Evolutionary conservation across 2,888 invertebrate genomes (phyloP), one percentile per base, ranked within the genome.

Genomic region (Luperina testacea): DNA sequence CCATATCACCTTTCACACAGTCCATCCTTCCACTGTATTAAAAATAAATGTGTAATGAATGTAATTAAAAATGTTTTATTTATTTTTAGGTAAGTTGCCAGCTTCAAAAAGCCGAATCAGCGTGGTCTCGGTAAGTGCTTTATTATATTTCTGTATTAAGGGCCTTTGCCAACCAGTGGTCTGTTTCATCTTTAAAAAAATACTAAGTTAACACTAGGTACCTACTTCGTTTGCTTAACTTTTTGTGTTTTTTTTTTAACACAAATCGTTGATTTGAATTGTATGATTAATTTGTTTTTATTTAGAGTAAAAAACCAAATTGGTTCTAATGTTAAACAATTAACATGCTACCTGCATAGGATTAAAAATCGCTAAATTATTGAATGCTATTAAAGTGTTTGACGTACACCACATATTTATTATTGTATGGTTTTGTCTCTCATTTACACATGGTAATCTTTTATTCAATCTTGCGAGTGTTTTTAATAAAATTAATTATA

Each of bases 11-110:
- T 3, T 32, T 63, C 17, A 17, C 63, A 3, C 8, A 32, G 17
- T 3, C 27, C 32, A 63, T 63, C 63, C 7, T 8, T 32, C 27
- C 0, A 32, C 8, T 63, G 32, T n/a, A n/a, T 32, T 32, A 2
- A 61, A 7, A 61, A 15, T 61, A 7, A 27, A 61, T 61, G 27
- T 15, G 61, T 61, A 15, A 32, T 32, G 15, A 53, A 51, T n/a
- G 4, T 48, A 20, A 24, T 38, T 48, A 74, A 81, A 24, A 42
- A 38, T 69, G 0, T 48, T n/a, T 48, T 51, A 7, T 69, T 59
- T 73, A 42, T 27, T 80, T 76, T 27, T 72, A 85, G 83, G 86
- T 85, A 80, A 75, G 77, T 80, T 69, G 2, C 53, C 45, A 69
- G n/a, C 68, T 64, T 38, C 15, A 20, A 61, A 71, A 24, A 77